phyloP scores from a whole-genome alignment of 2,888 invertebrate species.

The Tridacna crocea region DNA sequence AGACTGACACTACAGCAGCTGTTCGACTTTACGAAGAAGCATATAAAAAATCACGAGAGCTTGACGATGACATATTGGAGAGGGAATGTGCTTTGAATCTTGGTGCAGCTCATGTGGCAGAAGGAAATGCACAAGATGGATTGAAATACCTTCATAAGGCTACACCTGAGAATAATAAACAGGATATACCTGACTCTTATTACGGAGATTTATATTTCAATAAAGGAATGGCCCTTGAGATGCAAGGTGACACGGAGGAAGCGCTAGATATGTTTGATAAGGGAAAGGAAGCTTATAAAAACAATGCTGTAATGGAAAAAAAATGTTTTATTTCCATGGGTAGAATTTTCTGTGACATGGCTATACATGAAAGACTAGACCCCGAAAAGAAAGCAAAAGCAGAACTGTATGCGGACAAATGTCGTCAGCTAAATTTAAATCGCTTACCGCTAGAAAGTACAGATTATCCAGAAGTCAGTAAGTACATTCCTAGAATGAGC shows the following conservation, averaged over 20 bases:
- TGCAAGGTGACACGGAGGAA: constrained; percentile 58
- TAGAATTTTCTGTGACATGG: constrained; percentile 9
- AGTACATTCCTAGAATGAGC: background rate
- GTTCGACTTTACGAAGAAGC: constrained; percentile 62
- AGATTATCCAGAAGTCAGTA: constrained; percentile 15
- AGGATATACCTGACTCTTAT: constrained; percentile 50
- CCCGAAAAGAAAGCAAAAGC: background rate
- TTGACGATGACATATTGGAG: constrained; percentile 67
- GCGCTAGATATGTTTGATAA: constrained; percentile 70
- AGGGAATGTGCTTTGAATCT: constrained; percentile 80
- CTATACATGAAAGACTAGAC: background rate
- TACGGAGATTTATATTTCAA: constrained; percentile 81
- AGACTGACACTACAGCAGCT: constrained; percentile 48
- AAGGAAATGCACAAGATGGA: constrained; percentile 66
- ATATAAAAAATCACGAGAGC: constrained; percentile 62
- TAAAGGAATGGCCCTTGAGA: constrained; percentile 77
- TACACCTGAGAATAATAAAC: constrained; percentile 62
- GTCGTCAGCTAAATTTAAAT: constrained; percentile 2
- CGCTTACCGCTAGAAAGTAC: background rate
- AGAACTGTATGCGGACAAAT: background rate
- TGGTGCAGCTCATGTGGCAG: constrained; percentile 76
- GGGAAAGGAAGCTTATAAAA: constrained; percentile 45
- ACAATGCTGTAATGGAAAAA: constrained; percentile 4
- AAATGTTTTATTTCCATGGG: background rate
- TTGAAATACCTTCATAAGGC: constrained; percentile 71